Base-by-base conservation (phyloP, 1,140 invertebrate genomes). In the Acyrthosiphon pisum region DNA sequence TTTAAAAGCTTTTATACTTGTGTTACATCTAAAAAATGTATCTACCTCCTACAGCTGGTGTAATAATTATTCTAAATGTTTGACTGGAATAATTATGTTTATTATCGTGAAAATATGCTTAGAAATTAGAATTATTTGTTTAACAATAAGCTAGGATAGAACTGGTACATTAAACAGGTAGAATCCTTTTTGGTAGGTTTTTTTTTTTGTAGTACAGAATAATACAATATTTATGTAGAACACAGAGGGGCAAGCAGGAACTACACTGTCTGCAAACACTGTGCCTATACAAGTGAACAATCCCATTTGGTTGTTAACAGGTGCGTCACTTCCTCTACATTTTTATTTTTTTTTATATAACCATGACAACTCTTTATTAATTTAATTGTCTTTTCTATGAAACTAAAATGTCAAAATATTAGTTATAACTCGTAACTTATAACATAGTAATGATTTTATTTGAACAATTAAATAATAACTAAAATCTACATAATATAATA, bases 241-340 rank as follows among this genome's bases (percentile, higher is more conserved):
- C 50, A 89, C 30, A 35, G 37, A 46, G 56, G 56, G 26, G n/a
- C 60, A 46, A 46, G 41, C 90, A 91, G 68, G 91, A 81, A 92
- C 68, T 92, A 91, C 91, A 92, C 46, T 92, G 91, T 46, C 68
- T 92, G n/a, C 41, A 81, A 83, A 92, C 91, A 91, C 30, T 37
- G 44, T 76, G 60, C 14, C 26, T 26, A 76, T 76, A 68, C 60
- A 68, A 35, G n/a, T 83, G 44, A 92, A 92, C 46, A 81, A 83
- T 92, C 68, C n/a, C n/a, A 81, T 76, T 92, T 83, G n/a, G 46
- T 50, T 92, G 20, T 53, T 44, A 93, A 93, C 81, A 93, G 91
- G 91, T 93, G 91, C 26, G 76, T 84, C 91, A 86, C 48, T 84
- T 84, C 91, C 91, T 93, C 76, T 41, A n/a, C 81, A 46, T 37